phyloP scores from a whole-genome alignment of 2,113 vertebrate species.

The Formicarius rufipectus region DNA sequence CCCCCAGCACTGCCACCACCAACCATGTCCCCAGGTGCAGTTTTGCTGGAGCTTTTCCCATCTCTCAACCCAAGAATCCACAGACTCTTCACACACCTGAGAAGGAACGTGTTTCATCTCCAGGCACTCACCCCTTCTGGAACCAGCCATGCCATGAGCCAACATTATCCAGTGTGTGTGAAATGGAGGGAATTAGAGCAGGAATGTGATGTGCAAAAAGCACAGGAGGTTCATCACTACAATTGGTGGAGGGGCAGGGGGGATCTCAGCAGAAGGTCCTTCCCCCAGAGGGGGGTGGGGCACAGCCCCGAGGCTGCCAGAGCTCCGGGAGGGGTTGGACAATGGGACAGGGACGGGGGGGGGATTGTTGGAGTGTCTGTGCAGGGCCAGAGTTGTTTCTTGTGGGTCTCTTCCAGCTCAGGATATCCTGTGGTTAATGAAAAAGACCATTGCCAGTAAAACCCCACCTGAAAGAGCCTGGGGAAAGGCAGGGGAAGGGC shows the following conservation, averaged over 20 bases:
- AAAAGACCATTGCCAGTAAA: neutral
- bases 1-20: neutral
- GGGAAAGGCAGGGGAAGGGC: neutral
- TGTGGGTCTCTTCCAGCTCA: too few relatives aligned
- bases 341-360: neutral
- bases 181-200: neutral
- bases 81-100: fast-evolving
- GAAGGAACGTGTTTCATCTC: neutral
- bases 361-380: neutral
- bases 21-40: neutral
- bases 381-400: neutral
- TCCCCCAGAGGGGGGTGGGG: neutral
- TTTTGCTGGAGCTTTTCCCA: neutral
- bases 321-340: neutral
- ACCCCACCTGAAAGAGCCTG: neutral
- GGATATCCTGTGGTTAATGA: neutral
- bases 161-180: fast-evolving
- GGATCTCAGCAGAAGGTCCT: neutral
- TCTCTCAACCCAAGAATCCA: neutral
- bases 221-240: neutral
- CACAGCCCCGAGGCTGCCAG: neutral
- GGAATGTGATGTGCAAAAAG: neutral
- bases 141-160: neutral
- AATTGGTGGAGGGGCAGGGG: neutral
- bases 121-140: neutral